phyloP scores from a whole-genome alignment of 2,888 invertebrate species.

The Drosophila vallismaia region DNA sequence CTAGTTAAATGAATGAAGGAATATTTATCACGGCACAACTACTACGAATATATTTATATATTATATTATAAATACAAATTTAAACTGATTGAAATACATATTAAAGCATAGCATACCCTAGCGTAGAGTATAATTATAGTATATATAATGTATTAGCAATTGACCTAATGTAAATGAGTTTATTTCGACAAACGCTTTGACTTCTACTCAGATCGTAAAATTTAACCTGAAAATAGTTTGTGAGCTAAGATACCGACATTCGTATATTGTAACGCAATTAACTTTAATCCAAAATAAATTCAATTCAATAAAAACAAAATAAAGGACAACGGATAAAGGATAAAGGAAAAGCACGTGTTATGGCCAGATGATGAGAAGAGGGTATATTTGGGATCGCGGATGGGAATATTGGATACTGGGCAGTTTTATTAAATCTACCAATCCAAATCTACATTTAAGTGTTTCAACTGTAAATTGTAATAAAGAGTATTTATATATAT shows the following conservation, averaged over 20 bases:
- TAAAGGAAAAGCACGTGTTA: slow-evolving; percentile 65
- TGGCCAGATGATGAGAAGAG: slow-evolving; percentile 47
- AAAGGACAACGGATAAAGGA: slow-evolving; percentile 8
- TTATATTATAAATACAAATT: slow-evolving; percentile 26
- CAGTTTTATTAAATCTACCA: slow-evolving; percentile 62
- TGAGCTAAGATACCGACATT: slow-evolving; percentile 53
- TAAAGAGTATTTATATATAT: slow-evolving; percentile 45
- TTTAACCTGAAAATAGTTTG: slow-evolving; percentile 48
- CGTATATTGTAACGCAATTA: slow-evolving; percentile 44
- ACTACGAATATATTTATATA: slow-evolving; percentile 35
- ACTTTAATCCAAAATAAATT: slow-evolving; percentile 61
- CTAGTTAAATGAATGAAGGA: slow-evolving; percentile 68
- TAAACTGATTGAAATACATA: slow-evolving; percentile 36
- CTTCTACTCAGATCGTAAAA: slow-evolving; percentile 31
- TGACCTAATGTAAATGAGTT: slow-evolving; percentile 47
- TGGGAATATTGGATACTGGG: slow-evolving; percentile 45
- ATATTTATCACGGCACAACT: slow-evolving; percentile 46
- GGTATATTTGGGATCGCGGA: slow-evolving; percentile 19
- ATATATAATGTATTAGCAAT: slow-evolving; percentile 43
- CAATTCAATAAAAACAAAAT: slow-evolving; percentile 59
- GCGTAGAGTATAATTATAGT: slow-evolving; percentile 26
- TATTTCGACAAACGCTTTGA: slow-evolving; percentile 59
- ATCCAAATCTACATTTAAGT: slow-evolving; percentile 60
- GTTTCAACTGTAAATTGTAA: slow-evolving; percentile 72
- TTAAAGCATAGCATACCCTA: slow-evolving; percentile 38